These are phyloP conservation scores for Melieria crassipennis DNA, from an alignment of 2,888 invertebrate genomes.

Conservation along the genomic window DNA sequence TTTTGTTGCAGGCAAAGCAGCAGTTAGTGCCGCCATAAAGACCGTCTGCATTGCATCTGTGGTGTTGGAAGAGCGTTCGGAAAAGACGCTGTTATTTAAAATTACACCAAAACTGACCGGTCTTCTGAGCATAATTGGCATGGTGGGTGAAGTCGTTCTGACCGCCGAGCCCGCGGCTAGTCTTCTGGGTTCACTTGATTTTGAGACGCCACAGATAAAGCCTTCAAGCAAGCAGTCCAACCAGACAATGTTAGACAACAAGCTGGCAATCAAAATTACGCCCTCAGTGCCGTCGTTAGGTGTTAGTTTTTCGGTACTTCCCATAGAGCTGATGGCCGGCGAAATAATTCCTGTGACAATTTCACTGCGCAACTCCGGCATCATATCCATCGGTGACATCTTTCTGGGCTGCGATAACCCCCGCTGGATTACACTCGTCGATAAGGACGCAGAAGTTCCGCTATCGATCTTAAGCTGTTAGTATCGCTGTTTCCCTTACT, in stretches of 20 bases:
- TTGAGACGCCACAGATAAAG: constrained; percentile 60
- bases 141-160: constrained; percentile 68
- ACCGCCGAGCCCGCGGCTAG: constrained; percentile 58
- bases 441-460: constrained; percentile 59
- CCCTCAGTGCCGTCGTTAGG: constrained; percentile 85
- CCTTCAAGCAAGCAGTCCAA: constrained; percentile 51
- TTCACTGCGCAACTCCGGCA: constrained; percentile 73
- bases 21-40: constrained; percentile 59
- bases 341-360: constrained; percentile 75
- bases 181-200: constrained; percentile 60
- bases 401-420: constrained; percentile 69
- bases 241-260: constrained; percentile 68
- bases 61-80: constrained; percentile 63
- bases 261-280: constrained; percentile 79
- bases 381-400: constrained; percentile 70
- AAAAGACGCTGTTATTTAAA: constrained; percentile 74
- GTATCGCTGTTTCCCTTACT: constrained; percentile 16
- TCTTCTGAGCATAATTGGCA: constrained; percentile 76
- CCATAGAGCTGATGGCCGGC: constrained; percentile 75
- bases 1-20: constrained; percentile 48
- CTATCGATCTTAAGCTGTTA: constrained; percentile 62
- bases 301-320: constrained; percentile 74
- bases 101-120: constrained; percentile 81
- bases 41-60: constrained; percentile 54
- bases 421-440: constrained; percentile 60